phyloP scores from a whole-genome alignment of 2,797 vertebrate genomes.

The Myoxocephalus aenaeus region DNA sequence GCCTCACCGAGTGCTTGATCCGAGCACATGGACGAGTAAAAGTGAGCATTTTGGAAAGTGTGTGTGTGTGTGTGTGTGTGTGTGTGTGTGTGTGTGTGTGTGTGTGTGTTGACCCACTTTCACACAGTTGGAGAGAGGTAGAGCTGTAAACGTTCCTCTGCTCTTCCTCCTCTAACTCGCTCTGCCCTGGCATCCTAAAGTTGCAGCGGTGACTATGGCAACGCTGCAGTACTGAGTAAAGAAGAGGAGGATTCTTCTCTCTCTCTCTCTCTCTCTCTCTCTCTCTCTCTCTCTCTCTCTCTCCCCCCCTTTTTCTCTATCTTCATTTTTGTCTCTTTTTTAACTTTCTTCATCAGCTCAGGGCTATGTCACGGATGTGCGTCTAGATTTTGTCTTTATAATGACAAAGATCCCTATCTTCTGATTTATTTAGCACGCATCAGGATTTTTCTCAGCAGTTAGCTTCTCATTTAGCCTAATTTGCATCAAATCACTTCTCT shows the following conservation, averaged over 20 bases:
- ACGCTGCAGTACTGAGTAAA: constrained; percentile 65
- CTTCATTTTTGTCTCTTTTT: neutral
- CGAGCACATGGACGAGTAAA: constrained; percentile 41
- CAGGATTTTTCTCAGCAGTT: constrained; percentile 15
- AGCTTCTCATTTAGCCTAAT: constrained; percentile 57
- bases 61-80: constrained; percentile 6
- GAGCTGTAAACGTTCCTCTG: constrained; percentile 60
- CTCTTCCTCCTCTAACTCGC: constrained; percentile 53
- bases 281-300: neutral
- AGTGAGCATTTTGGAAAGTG: constrained; percentile 51
- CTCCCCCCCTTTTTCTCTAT: neutral
- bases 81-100: constrained; percentile 15
- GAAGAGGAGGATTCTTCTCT: constrained; percentile 35
- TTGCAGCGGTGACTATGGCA: constrained; percentile 75
- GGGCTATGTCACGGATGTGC: constrained; percentile 53
- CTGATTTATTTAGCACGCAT: constrained; percentile 50
- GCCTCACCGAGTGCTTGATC: constrained; percentile 44
- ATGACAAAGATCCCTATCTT: constrained; percentile 69
- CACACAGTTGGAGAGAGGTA: constrained; percentile 55
- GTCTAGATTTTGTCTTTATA: constrained; percentile 67
- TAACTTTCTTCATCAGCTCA: constrained; percentile 44
- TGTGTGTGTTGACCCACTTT: constrained; percentile 77
- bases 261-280: neutral
- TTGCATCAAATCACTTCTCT: constrained; percentile 52
- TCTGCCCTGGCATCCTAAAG: constrained; percentile 58